Conservation (phyloP, 1,140 invertebrate genomes). For the Cyclina sinensis region DNA sequence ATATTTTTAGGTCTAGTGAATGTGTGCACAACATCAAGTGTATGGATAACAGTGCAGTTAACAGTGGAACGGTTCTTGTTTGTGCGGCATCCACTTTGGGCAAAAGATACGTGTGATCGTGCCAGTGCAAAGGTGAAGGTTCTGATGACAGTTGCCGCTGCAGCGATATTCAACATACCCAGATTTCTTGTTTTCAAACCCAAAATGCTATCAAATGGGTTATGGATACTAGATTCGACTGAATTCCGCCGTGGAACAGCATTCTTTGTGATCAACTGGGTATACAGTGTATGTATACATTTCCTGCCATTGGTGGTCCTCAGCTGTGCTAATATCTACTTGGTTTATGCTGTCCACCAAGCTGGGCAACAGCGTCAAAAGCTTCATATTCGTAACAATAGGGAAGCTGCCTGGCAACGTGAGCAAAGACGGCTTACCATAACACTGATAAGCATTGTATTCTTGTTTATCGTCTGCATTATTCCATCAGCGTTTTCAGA, state of each 20-base stretch:
- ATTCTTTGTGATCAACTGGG: slow-evolving; percentile 76
- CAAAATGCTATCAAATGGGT: slow-evolving; percentile 24
- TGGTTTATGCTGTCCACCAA: slow-evolving; percentile 78
- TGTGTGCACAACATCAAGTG: slow-evolving; percentile 80
- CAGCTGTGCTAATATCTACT: slow-evolving; percentile 76
- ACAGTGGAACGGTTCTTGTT: slow-evolving; percentile 83
- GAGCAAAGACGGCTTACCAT: slow-evolving; percentile 81
- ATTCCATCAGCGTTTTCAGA: slow-evolving; percentile 82
- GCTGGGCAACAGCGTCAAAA: slow-evolving; percentile 73
- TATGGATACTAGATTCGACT: slow-evolving; percentile 66
- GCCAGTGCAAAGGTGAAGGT: slow-evolving; percentile 79
- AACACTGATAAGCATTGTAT: slow-evolving; percentile 83
- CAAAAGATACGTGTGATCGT: slow-evolving; percentile 78
- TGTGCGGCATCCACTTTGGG: slow-evolving; percentile 81
- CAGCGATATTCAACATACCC: slow-evolving; percentile 79
- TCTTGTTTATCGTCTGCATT: slow-evolving; percentile 82
- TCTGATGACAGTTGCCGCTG: slow-evolving; percentile 70
- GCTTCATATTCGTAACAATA: slow-evolving; percentile 78
- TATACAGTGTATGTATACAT: slow-evolving; percentile 77
- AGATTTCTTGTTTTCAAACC: slow-evolving; percentile 76
- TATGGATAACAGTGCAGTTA: slow-evolving; percentile 81
- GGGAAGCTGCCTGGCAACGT: slow-evolving; percentile 76
- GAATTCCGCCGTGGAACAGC: slow-evolving; percentile 70
- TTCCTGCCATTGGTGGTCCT: slow-evolving; percentile 79
- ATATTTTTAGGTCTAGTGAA: slow-evolving; percentile 81